Evolutionary conservation across 2,797 vertebrate genomes (phyloP).

Genomic region (Alfaro cultratus): DNA sequence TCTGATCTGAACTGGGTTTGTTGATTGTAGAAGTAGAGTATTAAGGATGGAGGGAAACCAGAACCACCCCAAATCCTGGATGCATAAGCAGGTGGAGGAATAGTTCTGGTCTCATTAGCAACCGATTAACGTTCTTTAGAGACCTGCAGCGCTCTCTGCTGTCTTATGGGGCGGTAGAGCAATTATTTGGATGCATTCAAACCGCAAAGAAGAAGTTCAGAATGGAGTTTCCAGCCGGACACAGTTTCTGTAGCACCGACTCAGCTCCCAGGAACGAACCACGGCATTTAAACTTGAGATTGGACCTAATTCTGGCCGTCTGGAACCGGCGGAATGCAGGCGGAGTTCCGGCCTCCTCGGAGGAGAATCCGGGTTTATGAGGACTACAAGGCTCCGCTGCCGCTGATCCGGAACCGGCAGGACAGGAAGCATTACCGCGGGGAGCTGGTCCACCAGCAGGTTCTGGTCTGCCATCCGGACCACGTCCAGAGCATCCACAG

Average conservation of each 20-base stretch:
- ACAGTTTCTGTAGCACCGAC: constrained; percentile 24
- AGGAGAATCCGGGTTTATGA: constrained; percentile 86
- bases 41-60: not conserved
- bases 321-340: constrained; percentile 74
- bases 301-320: not conserved
- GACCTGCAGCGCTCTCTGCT: too few relatives aligned
- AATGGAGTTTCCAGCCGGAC: constrained; percentile 17
- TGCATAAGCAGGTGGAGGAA: not conserved
- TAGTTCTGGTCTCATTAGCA: not conserved
- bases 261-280: not conserved
- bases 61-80: not conserved
- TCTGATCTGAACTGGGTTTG: not conserved
- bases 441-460: constrained; percentile 86
- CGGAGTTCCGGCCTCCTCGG: constrained; percentile 87
- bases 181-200: not conserved
- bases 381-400: constrained; percentile 83
- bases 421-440: constrained; percentile 75
- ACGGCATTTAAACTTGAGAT: not conserved
- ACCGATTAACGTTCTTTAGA: not conserved
- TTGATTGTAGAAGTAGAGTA: not conserved
- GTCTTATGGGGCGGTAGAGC: too few relatives aligned
- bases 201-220: not conserved
- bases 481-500: constrained; percentile 86
- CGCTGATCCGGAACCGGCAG: constrained; percentile 69
- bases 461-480: constrained; percentile 82